Evolutionary conservation across 2,888 invertebrate genomes (phyloP).

Genomic region (Holacanthella duospinosa): DNA sequence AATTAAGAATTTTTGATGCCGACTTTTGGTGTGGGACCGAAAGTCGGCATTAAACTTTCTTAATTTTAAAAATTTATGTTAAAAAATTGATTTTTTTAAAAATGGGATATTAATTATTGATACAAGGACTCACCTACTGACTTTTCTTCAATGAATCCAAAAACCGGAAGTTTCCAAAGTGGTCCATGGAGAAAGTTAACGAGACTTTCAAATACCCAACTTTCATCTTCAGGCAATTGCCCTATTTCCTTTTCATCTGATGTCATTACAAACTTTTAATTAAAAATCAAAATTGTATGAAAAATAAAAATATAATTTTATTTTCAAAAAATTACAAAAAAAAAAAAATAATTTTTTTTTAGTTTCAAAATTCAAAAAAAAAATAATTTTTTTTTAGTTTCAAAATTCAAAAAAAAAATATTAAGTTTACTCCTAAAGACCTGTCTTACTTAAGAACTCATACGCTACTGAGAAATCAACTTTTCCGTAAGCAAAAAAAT

Average conservation of each 20-base stretch:
- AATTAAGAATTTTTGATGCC: neutral
- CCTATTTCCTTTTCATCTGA: neutral
- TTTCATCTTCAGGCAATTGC: constrained; percentile 49
- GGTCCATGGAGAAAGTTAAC: constrained; percentile 85
- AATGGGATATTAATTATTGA: neutral
- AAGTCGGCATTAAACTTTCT: neutral
- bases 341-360: too few species aligned
- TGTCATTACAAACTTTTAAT: too few species aligned
- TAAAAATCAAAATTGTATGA: too few species aligned
- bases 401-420: too few species aligned
- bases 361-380: too few species aligned
- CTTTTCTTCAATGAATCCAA: constrained; percentile 85
- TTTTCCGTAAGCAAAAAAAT: too few species aligned
- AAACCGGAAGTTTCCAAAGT: constrained; percentile 80
- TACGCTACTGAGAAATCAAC: too few species aligned
- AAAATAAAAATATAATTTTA: too few species aligned
- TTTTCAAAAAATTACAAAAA: too few species aligned
- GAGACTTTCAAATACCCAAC: constrained; percentile 82
- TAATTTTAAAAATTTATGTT: constrained; percentile 1
- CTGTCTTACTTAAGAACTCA: too few species aligned
- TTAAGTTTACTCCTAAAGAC: too few species aligned
- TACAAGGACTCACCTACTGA: constrained; percentile 60
- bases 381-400: too few species aligned
- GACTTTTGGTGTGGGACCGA: neutral
- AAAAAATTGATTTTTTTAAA: neutral